Base-by-base conservation (phyloP, 2,797 vertebrate species). In the Petrocephalus sullivani region DNA sequence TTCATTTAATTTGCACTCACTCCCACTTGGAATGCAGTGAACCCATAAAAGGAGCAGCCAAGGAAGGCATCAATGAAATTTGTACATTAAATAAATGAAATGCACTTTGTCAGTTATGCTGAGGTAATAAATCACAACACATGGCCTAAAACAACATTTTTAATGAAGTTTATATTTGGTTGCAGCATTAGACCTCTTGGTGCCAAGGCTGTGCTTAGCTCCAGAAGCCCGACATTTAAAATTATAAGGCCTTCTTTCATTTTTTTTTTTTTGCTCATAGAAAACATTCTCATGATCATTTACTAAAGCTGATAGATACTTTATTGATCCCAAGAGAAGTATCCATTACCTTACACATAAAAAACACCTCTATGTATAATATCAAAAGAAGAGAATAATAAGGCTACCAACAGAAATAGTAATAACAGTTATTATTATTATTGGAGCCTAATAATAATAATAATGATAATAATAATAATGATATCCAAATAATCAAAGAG, bases 51-150 rank as follows among this genome's bases (percentile, higher is more conserved):
- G 64, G 28, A 33, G 28, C 33, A 37, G 28, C 64, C 64, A 67
- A 87, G 67, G 58, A 67, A 87, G 10, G 41, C 61, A 71, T 51
- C 10, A 67, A 67, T 64, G n/a, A 64, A 57, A 86, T 61, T 61
- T 46, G 57, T 86, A 87, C 37, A 58, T 46, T 28, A 49, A 71
- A 21, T 67, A 67, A 67, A 67, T 67, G 12, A 67, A 67, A 67
- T 67, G 64, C 28, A 67, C 28, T 67, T 67, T 67, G 61, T 67
- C 61, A 67, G 28, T 23, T 67, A 67, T 33, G 64, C 33, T 33
- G 28, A 67, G 64, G 64, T 16, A 37, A 67, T 67, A 67, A 67
- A 67, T 67, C 64, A 67, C 64, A 67, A 28, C 28, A 33, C 64
- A 67, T 67, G 64, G 28, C 28, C 33, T 67, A 33, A 67, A 67